Conservation (phyloP, 2,888 invertebrate genomes). For the Pteria penguin region DNA sequence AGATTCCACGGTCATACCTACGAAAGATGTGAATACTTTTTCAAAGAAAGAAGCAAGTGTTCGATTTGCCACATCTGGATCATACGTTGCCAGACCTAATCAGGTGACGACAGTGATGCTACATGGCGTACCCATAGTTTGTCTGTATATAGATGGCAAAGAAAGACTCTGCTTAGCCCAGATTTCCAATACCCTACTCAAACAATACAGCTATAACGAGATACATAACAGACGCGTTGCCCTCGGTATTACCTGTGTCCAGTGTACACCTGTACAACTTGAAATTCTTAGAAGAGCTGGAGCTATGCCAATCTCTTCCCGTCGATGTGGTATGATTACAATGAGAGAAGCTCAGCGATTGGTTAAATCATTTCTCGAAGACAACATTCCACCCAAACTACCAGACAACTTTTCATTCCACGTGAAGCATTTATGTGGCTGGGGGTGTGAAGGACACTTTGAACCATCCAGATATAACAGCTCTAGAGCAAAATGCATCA, state of each 20-base stretch:
- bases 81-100: slow-evolving; percentile 45
- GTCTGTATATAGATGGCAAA: slow-evolving; percentile 93
- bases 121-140: slow-evolving; percentile 96
- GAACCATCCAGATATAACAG: slow-evolving; percentile 82
- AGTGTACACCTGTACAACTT: slow-evolving; percentile 96
- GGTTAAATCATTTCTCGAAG: slow-evolving; percentile 96
- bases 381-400: slow-evolving; percentile 83
- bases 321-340: slow-evolving; percentile 92
- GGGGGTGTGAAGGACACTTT: slow-evolving; percentile 90
- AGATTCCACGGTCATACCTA: no score
- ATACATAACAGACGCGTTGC: slow-evolving; percentile 95
- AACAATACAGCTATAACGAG: slow-evolving; percentile 98
- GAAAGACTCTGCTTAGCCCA: slow-evolving; percentile 97
- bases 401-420: slow-evolving; percentile 98
- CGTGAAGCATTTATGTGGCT: slow-evolving; percentile 95
- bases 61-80: slow-evolving; percentile 13
- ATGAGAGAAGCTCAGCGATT: slow-evolving; percentile 91
- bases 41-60: no score
- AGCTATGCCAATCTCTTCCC: slow-evolving; percentile 80
- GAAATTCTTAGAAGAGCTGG: slow-evolving; percentile 94
- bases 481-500: slow-evolving; percentile 97
- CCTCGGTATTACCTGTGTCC: slow-evolving; percentile 91
- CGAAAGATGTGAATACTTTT: no score
- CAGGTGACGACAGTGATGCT: slow-evolving; percentile 89
- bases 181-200: slow-evolving; percentile 96